Base-by-base conservation (phyloP, 2,113 vertebrate species). In the Sebastes schlegelii region DNA sequence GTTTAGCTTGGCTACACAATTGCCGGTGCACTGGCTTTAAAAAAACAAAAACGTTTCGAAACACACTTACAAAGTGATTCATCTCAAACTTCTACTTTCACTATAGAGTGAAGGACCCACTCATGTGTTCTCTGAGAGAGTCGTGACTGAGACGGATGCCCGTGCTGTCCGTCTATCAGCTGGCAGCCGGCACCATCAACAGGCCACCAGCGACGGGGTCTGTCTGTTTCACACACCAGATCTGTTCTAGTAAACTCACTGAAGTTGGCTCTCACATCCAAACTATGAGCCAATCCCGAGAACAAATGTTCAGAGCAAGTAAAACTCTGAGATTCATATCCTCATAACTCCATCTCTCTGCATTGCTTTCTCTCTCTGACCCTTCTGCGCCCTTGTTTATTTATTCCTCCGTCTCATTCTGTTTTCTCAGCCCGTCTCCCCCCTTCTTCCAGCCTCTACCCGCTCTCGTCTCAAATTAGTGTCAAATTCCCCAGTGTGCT, bases 401-500 rank as follows among this genome's bases (percentile, higher is more conserved):
- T 89, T 86, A 70, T 74, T 85, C 69, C 60, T 61, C 75, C 54
- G 57, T 54, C 83, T 78, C n/a, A 10, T 63, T 79, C 73, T 77
- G 67, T 88, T 87, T 88, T 88, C 83, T 88, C 80, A 83, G 75
- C 74, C 77, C 49, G 0, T 51, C 34, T 7, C 46, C 52, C 82
- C 74, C 49, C 58, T 62, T 66, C 78, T 63, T 65, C 75, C 62
- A 68, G 87, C 75, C 68, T 78, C 49, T 7, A 34, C 60, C 80
- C 14, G 26, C 79, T 88, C 83, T 83, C 13, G 26, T 92, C 87
- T 88, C 88, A 86, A 83, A 83, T 84, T 79, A 75, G 84, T 91
- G 89, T 91, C 89, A 92, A 79, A 93, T 92, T 93, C 92, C 92
- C 79, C 78, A 85, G 79, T 57, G 92, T 26, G 70, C 90, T 80